Conservation (phyloP, 2,113 vertebrate species). For the Phasianus colchicus region DNA sequence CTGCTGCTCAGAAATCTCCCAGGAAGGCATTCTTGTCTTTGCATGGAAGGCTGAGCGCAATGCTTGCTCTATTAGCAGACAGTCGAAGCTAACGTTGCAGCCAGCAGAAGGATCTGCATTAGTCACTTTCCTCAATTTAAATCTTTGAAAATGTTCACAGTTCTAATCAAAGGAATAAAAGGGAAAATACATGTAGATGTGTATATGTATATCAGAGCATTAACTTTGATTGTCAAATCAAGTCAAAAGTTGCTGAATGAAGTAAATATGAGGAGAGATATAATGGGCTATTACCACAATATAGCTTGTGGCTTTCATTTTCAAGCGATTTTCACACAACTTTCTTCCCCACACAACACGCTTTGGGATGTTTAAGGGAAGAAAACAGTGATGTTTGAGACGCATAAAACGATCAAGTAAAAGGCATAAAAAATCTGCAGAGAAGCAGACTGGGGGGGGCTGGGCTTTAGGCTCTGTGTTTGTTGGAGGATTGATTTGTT, state of each 20-base stretch:
- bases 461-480: background rate
- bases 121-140: slow-evolving; percentile 9
- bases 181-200: background rate
- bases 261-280: slow-evolving; percentile 4
- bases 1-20: background rate
- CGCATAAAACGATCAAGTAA: background rate
- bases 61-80: slow-evolving; percentile 7
- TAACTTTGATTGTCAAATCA: slow-evolving; percentile 56
- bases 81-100: slow-evolving; percentile 55
- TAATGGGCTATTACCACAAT: background rate
- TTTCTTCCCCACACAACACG: background rate
- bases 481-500: background rate
- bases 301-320: background rate
- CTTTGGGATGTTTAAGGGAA: background rate
- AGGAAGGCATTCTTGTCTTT: background rate
- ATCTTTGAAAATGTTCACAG: background rate
- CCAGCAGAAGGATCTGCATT: slow-evolving; percentile 4
- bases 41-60: background rate
- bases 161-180: slow-evolving; percentile 45
- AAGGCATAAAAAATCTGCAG: background rate
- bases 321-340: background rate
- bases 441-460: background rate
- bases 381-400: background rate
- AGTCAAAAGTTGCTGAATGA: slow-evolving; percentile 18
- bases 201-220: slow-evolving; percentile 17